Conservation (phyloP, 2,113 vertebrate genomes). For the Rousettus leschenaultii region DNA sequence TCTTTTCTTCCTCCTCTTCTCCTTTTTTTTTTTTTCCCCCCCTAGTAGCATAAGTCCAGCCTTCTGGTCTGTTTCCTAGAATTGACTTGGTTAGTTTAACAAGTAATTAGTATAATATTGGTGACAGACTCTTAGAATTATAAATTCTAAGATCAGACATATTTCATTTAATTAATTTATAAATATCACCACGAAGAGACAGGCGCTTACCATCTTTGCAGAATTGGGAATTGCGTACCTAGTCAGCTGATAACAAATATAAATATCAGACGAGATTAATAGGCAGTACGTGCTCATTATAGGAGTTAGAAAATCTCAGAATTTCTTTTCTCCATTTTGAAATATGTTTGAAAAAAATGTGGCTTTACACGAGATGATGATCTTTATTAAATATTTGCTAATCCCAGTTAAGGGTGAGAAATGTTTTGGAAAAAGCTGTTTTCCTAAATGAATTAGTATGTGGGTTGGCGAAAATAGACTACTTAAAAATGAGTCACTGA, state of each 20-base stretch:
- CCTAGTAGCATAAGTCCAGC: neutral
- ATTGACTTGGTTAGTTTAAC: neutral
- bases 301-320: neutral
- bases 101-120: slow-evolving; percentile 7
- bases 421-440: neutral
- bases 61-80: slow-evolving; percentile 39
- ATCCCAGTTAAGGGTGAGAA: slow-evolving; percentile 21
- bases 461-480: slow-evolving; percentile 7
- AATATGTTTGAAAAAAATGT: neutral
- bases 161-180: neutral
- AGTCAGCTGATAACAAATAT: slow-evolving; percentile 6
- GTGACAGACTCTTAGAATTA: neutral
- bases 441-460: neutral
- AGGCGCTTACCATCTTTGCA: neutral
- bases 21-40: neutral
- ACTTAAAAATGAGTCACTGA: slow-evolving; percentile 25
- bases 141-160: slow-evolving; percentile 15
- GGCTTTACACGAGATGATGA: neutral
- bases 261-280: slow-evolving; percentile 6
- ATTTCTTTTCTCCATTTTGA: neutral
- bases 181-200: slow-evolving; percentile 11
- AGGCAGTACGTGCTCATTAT: neutral
- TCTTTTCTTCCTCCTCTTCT: neutral
- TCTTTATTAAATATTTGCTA: slow-evolving; percentile 45
- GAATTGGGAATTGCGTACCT: neutral